Conservation (phyloP, 1,140 invertebrate species). For the Drosophila punjabiensis region DNA sequence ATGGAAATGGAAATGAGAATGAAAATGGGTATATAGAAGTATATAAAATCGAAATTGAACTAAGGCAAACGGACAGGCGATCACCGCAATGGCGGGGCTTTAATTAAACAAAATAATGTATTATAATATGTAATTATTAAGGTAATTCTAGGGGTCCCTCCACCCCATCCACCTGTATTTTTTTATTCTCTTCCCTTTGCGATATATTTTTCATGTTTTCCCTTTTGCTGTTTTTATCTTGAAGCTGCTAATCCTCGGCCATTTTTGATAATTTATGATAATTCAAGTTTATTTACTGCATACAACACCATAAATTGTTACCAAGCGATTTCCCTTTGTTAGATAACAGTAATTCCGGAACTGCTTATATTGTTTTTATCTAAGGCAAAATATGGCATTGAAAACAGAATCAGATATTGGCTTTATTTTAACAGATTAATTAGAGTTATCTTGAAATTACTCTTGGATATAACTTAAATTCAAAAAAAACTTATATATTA, state of each 20-base stretch:
- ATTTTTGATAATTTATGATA: conserved; percentile 53
- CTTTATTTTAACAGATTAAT: neutral
- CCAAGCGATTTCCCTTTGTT: conserved; percentile 17
- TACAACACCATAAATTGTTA: conserved; percentile 52
- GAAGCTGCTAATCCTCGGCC: conserved; percentile 25
- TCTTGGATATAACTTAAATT: neutral
- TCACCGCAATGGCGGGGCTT: conserved; percentile 51
- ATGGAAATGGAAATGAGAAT: neutral
- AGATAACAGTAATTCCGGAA: conserved; percentile 34
- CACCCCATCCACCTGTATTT: conserved; percentile 45
- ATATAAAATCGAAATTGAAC: neutral
- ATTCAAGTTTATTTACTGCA: conserved; percentile 50
- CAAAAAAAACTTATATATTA: neutral
- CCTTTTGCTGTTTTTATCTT: conserved; percentile 24
- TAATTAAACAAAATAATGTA: conserved; percentile 65
- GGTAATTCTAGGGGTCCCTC: conserved; percentile 48
- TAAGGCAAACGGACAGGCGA: conserved; percentile 21
- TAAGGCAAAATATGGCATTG: conserved; percentile 10
- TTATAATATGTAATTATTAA: conserved; percentile 43
- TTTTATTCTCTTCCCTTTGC: neutral
- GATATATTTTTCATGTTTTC: conserved; percentile 4
- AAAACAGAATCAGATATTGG: neutral
- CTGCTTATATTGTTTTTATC: conserved; percentile 19
- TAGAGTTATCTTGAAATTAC: neutral
- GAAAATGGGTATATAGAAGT: neutral